Percentiles rank a stretch among this genome's conserved stretches.
These are phyloP conservation scores for Pristionchus mayeri DNA, from an alignment of 2,888 invertebrate genomes.

Conservation along the genomic window DNA sequence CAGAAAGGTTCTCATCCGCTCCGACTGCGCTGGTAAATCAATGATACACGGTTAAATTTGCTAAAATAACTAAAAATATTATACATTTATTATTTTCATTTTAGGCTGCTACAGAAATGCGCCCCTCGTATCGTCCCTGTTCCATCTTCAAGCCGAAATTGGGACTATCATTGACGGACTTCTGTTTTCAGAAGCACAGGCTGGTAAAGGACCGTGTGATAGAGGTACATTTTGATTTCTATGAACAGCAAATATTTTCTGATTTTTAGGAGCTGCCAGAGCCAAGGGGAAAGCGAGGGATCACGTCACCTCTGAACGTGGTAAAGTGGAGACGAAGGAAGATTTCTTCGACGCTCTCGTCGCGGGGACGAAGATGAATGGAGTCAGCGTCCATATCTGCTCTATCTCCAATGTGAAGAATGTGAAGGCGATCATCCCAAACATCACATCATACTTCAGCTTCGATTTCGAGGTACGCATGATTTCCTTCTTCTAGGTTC, in stretches of 20 bases:
- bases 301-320: neutral
- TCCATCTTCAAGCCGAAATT: neutral
- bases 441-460: neutral
- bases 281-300: neutral
- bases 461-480: slow-evolving; percentile 16
- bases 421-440: neutral
- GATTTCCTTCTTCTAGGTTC: neutral
- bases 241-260: neutral
- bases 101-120: neutral
- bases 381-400: neutral
- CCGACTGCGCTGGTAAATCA: neutral
- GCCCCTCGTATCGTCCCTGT: neutral
- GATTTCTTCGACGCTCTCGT: neutral
- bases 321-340: neutral
- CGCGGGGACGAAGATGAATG: neutral
- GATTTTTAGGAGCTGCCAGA: neutral
- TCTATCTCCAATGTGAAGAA: neutral
- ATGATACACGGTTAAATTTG: neutral
- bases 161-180: neutral
- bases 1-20: neutral
- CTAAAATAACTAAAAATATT: too few species aligned
- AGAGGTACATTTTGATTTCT: neutral
- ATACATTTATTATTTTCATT: neutral
- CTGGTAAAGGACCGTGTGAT: slow-evolving; percentile 13
- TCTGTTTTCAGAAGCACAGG: slow-evolving; percentile 1